These are phyloP conservation scores for Dasypogon diadema DNA, from an alignment of 2,888 invertebrate species.

Conservation along the genomic window DNA sequence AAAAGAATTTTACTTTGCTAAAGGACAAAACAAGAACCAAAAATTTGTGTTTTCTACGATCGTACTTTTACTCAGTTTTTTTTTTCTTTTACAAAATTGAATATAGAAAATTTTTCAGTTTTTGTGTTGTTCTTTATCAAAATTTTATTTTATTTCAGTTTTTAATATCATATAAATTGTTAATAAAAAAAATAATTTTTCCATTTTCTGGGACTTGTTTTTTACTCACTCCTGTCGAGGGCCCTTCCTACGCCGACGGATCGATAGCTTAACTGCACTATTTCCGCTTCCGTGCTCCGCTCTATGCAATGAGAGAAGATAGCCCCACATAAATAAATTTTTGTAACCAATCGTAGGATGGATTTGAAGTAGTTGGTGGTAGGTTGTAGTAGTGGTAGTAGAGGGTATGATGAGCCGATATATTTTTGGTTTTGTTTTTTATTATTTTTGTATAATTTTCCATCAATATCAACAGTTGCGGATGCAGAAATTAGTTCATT, in stretches of 20 bases:
- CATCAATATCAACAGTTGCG: not conserved
- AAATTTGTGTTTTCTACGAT: not conserved
- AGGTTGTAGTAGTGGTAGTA: slow-evolving; percentile 14
- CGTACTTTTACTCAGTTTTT: slow-evolving; percentile 5
- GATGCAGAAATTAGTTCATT: not conserved
- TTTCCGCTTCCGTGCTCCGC: slow-evolving; percentile 58
- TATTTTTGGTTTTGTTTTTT: slow-evolving; percentile 4
- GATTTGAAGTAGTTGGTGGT: slow-evolving; percentile 6
- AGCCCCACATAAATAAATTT: slow-evolving; percentile 41
- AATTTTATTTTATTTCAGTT: slow-evolving; percentile 29
- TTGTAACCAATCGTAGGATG: slow-evolving; percentile 34
- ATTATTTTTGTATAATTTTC: slow-evolving; percentile 22
- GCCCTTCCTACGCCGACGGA: slow-evolving; percentile 59
- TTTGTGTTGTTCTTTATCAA: slow-evolving; percentile 53
- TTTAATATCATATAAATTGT: slow-evolving; percentile 14
- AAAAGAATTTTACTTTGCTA: slow-evolving; percentile 39
- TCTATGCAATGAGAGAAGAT: slow-evolving; percentile 53
- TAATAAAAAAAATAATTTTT: slow-evolving; percentile 28
- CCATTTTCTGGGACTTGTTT: slow-evolving; percentile 33
- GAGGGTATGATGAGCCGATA: slow-evolving; percentile 26
- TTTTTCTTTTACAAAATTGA: slow-evolving; percentile 23
- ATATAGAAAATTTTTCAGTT: not conserved
- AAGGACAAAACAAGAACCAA: slow-evolving; percentile 43
- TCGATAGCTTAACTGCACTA: slow-evolving; percentile 59
- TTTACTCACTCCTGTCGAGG: slow-evolving; percentile 60